These are phyloP conservation scores for Pyralis farinalis DNA, from an alignment of 2,888 invertebrate species.

Conservation along the genomic window DNA sequence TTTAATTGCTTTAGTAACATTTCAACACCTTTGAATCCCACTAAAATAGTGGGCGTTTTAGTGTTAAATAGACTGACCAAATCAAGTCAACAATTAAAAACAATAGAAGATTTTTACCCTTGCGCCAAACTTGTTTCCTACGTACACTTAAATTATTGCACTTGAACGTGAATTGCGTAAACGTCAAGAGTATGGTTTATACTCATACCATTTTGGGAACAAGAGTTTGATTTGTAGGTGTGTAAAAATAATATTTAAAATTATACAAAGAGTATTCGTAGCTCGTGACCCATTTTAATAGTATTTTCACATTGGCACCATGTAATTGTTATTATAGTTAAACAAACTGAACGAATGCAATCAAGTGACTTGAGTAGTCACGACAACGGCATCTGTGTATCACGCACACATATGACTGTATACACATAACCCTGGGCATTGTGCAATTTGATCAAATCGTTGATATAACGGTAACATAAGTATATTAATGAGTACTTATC, in stretches of 20 bases:
- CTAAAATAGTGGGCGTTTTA: background rate
- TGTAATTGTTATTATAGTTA: slow-evolving; percentile 32
- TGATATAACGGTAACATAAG: slow-evolving; percentile 41
- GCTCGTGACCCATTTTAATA: slow-evolving; percentile 23
- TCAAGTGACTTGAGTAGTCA: slow-evolving; percentile 45
- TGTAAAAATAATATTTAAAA: slow-evolving; percentile 6
- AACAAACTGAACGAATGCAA: slow-evolving; percentile 41
- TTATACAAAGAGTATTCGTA: slow-evolving; percentile 2
- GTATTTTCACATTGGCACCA: slow-evolving; percentile 25
- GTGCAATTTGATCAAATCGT: slow-evolving; percentile 46
- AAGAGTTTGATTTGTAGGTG: slow-evolving; percentile 6
- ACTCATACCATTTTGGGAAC: background rate
- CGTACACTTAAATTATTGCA: no score
- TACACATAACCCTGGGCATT: slow-evolving; percentile 34
- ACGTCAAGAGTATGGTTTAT: background rate
- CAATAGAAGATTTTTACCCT: no score
- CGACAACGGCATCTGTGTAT: slow-evolving; percentile 40
- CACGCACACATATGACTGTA: slow-evolving; percentile 22
- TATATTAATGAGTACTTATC: no score
- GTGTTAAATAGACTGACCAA: no score
- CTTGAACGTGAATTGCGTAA: background rate
- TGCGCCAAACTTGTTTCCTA: no score
- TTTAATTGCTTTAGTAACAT: background rate
- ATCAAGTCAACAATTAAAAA: no score
- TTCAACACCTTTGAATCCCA: background rate